phyloP scores from a whole-genome alignment of 2,888 invertebrate genomes.

The Hirtodrosophila confusa region DNA sequence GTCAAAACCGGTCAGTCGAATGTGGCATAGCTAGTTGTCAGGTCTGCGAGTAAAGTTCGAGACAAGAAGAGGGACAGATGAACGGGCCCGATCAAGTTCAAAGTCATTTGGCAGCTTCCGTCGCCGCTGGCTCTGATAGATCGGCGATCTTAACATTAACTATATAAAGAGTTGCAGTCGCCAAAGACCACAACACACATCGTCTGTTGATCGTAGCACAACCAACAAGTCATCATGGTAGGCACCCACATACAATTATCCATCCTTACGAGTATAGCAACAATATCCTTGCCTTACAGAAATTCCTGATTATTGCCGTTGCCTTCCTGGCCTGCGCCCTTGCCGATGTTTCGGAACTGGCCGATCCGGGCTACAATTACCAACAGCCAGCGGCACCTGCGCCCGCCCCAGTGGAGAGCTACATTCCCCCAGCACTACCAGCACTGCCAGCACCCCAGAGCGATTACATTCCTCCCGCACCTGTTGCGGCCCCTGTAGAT shows the following conservation, averaged over 20 bases:
- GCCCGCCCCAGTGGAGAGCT: conserved; percentile 59
- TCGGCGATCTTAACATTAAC: conserved; percentile 20
- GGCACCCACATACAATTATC: conserved; percentile 1
- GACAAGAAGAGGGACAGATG: neutral
- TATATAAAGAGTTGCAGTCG: conserved; percentile 51
- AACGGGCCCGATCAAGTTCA: conserved; percentile 64
- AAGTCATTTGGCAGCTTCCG: conserved; percentile 68
- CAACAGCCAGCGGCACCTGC: conserved; percentile 53
- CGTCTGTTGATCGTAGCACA: conserved; percentile 41
- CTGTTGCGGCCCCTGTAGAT: conserved; percentile 44
- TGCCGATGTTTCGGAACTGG: conserved; percentile 69
- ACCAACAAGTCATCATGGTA: conserved; percentile 59
- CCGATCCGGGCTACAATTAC: conserved; percentile 64
- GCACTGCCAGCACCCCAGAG: conserved; percentile 16
- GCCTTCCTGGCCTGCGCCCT: conserved; percentile 74
- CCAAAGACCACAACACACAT: conserved; percentile 43
- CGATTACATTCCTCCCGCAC: conserved; percentile 61
- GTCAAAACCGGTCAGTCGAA: conserved; percentile 51
- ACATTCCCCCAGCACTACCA: conserved; percentile 62
- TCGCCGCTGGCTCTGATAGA: conserved; percentile 46
- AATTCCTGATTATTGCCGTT: conserved; percentile 73
- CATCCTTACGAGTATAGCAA: neutral
- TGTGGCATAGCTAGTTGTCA: conserved; percentile 16
- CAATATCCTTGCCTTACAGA: conserved; percentile 33
- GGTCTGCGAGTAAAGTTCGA: conserved; percentile 1